Base-by-base conservation (phyloP, 2,113 vertebrate species). In the Thunnus thynnus region DNA sequence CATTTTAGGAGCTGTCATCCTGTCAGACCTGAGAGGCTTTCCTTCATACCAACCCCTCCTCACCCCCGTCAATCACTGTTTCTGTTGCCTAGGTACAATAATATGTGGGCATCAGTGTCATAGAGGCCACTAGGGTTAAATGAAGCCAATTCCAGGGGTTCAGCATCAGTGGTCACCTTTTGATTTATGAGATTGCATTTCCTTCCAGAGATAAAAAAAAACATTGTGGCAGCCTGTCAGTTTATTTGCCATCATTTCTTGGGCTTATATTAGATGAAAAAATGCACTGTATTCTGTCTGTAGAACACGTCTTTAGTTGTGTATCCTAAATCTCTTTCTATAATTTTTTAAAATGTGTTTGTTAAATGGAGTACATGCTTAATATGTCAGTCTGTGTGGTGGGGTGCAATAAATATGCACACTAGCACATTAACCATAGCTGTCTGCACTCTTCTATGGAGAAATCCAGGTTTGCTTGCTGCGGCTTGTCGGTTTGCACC, bases 1-100 rank as follows among this genome's bases (percentile, higher is more conserved):
- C 93, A 93, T 93, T 93, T 92, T 84, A 88, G 73, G 70, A 88
- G 75, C 90, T 89, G 90, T 91, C 91, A 92, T 86, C 46, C 86
- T 92, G 90, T 92, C 91, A 93, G 86, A 90, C 86, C 87, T 86
- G 87, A 88, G 78, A 88, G 88, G 76, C 88, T 90, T 88, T 87
- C 76, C 84, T 78, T 84, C 72, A 84, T 75, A 52, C 66, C 0
- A 3, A 56, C 72, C 85, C 78, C 69, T 64, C 61, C 51, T 76
- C 68, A 80, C 20, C 67, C 30, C 78, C 64, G 81, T 92, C 89
- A 90, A 92, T 93, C 90, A 88, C 62, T 1, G 16, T 73, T 57
- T 62, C 67, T 66, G 67, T 84, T 84, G 73, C 75, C 57, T 41
- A 69, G 73, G 82, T 86, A 36, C 50, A 4, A 78, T 62, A 68